phyloP scores from a whole-genome alignment of 2,113 vertebrate genomes.

The Nibea albiflora region DNA sequence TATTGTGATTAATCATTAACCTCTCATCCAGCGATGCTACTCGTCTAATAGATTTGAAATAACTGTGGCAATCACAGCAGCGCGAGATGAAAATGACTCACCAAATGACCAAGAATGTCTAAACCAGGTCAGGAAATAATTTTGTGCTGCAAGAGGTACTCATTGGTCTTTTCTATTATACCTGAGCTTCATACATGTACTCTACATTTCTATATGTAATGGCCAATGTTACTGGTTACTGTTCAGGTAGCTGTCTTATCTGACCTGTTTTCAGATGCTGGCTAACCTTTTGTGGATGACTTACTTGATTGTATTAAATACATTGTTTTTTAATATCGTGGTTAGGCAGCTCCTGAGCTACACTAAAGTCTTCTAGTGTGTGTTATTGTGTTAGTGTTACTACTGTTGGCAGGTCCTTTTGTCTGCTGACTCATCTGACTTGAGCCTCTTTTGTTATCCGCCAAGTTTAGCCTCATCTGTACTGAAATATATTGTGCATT shows the following conservation, averaged over 20 bases:
- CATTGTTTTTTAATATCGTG: neutral
- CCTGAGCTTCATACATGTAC: neutral
- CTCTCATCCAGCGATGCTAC: conserved; percentile 47
- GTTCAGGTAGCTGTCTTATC: neutral
- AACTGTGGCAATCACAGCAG: conserved; percentile 33
- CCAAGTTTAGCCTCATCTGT: neutral
- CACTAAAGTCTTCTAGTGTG: neutral
- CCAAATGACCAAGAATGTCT: conserved; percentile 32
- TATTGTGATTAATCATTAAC: conserved; percentile 47
- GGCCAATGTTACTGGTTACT: neutral
- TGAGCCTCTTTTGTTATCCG: neutral
- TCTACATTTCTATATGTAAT: neutral
- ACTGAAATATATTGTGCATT: neutral
- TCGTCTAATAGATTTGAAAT: conserved; percentile 41
- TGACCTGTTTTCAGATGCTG: neutral
- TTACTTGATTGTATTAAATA: neutral
- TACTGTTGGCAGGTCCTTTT: neutral
- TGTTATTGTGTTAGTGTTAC: neutral
- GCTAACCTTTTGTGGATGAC: neutral
- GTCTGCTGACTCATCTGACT: conserved; percentile 1
- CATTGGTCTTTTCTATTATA: neutral
- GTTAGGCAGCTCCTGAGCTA: neutral
- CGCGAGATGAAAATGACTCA: conserved; percentile 14
- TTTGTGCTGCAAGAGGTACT: conserved; percentile 8
- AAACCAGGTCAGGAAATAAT: conserved; percentile 21